Percentiles rank a stretch among this genome's conserved stretches.
Conservation (phyloP, 2,888 invertebrate species). For the Microplitis deprimator region DNA sequence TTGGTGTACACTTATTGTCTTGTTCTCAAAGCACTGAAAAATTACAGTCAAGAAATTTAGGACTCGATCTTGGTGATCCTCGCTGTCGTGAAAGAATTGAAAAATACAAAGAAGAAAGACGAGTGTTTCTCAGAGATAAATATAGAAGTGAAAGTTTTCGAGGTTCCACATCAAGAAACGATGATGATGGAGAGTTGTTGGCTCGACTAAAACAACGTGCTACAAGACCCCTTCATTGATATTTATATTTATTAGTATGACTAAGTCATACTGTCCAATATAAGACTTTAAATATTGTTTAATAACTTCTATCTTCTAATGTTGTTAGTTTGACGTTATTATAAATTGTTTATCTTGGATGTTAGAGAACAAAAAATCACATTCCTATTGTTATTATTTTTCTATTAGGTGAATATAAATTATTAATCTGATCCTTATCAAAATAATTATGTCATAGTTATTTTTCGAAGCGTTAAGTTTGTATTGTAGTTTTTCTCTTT, state of each 20-base stretch:
- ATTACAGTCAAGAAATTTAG: slow-evolving; percentile 61
- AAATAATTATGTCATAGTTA: slow-evolving; percentile 5
- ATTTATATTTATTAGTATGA: slow-evolving; percentile 49
- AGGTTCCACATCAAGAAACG: slow-evolving; percentile 69
- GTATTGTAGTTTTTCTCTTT: slow-evolving; percentile 38
- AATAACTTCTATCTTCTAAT: slow-evolving; percentile 7
- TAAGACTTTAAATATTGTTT: slow-evolving; percentile 9
- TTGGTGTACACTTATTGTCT: slow-evolving; percentile 55
- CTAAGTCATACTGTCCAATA: neutral
- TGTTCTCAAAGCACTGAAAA: slow-evolving; percentile 57
- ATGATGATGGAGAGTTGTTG: slow-evolving; percentile 66
- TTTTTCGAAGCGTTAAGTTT: slow-evolving; percentile 43
- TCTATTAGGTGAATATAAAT: neutral
- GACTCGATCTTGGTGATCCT: slow-evolving; percentile 67
- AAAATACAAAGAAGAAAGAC: slow-evolving; percentile 91
- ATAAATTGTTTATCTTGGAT: slow-evolving; percentile 21
- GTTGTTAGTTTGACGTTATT: slow-evolving; percentile 20
- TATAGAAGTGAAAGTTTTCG: slow-evolving; percentile 87
- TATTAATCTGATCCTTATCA: neutral
- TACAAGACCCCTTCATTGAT: slow-evolving; percentile 68
- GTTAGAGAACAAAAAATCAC: slow-evolving; percentile 17
- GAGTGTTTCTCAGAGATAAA: slow-evolving; percentile 87
- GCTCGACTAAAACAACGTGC: slow-evolving; percentile 72
- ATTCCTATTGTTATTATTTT: slow-evolving; percentile 21
- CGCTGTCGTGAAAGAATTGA: slow-evolving; percentile 84